Evolutionary conservation across 2,113 vertebrate species (phyloP).

Genomic region (Petrocephalus zakoni): DNA sequence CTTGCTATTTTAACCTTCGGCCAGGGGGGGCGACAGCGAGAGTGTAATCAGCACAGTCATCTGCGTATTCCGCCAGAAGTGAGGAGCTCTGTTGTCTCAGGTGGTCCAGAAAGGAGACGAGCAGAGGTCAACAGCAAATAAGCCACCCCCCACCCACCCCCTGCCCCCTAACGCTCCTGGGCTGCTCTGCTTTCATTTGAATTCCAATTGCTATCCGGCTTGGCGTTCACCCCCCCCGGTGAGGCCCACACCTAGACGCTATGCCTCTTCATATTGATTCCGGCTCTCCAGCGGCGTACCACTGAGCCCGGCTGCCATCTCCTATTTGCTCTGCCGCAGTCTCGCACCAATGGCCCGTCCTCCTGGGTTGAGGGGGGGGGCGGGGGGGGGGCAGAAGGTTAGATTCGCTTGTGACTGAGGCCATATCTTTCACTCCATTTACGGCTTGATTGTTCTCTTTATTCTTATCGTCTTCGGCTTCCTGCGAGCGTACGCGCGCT

Average conservation of each 20-base stretch:
- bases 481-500: slow-evolving; percentile 36
- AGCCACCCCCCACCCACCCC: not conserved
- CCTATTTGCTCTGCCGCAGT: slow-evolving; percentile 27
- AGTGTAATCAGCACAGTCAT: not conserved
- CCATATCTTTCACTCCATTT: slow-evolving; percentile 24
- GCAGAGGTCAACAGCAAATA: not conserved
- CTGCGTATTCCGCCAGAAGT: not conserved
- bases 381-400: not conserved
- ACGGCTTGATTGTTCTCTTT: not conserved
- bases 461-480: not conserved
- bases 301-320: slow-evolving; percentile 27
- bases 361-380: not conserved
- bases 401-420: not conserved
- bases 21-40: not conserved
- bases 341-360: slow-evolving; percentile 1
- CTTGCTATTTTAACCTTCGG: not conserved
- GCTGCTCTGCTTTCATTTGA: slow-evolving; percentile 50
- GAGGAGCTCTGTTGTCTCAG: not conserved
- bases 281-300: slow-evolving; percentile 17
- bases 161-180: slow-evolving; percentile 18
- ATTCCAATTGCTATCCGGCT: slow-evolving; percentile 47
- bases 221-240: slow-evolving; percentile 28
- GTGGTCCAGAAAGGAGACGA: not conserved
- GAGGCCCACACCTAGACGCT: slow-evolving; percentile 32
- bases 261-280: slow-evolving; percentile 39